phyloP scores from a whole-genome alignment of 2,113 vertebrate genomes.

The Lontra canadensis region DNA sequence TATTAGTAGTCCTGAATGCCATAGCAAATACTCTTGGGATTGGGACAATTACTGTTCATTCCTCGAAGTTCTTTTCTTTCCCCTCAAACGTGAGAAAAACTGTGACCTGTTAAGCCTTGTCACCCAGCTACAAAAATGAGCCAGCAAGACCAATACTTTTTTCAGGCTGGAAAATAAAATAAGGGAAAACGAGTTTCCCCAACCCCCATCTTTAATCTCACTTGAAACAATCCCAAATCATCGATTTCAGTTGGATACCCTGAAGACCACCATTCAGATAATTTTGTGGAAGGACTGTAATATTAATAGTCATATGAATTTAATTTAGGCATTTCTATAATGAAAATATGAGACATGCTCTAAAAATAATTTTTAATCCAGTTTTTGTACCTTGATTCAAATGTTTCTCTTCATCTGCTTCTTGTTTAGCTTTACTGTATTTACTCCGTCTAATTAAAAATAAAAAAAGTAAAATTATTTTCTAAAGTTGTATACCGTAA shows the following conservation, averaged over 20 bases:
- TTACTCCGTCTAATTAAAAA: slow-evolving; percentile 90
- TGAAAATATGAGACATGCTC: slow-evolving; percentile 16
- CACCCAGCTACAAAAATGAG: not conserved
- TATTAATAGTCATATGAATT: not conserved
- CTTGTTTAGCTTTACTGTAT: slow-evolving; percentile 98
- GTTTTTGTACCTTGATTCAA: slow-evolving; percentile 92
- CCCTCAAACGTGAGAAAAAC: not conserved
- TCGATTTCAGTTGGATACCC: not conserved
- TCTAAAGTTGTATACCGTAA: not conserved
- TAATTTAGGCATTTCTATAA: not conserved
- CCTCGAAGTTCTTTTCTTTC: not conserved
- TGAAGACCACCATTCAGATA: not conserved
- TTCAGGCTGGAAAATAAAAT: not conserved
- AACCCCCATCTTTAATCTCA: not conserved
- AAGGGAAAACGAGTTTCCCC: not conserved
- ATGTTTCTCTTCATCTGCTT: slow-evolving; percentile 97
- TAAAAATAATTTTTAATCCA: not conserved
- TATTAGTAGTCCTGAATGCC: not conserved
- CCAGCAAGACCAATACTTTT: not conserved
- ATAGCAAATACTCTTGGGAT: not conserved
- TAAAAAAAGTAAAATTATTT: not conserved
- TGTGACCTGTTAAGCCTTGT: not conserved
- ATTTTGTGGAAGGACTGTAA: slow-evolving; percentile 28
- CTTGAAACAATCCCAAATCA: not conserved
- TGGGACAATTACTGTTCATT: not conserved